Evolutionary conservation across 1,140 invertebrate genomes (phyloP), one percentile per base, ranked within the genome.

Genomic region (Cepaea nemoralis): DNA sequence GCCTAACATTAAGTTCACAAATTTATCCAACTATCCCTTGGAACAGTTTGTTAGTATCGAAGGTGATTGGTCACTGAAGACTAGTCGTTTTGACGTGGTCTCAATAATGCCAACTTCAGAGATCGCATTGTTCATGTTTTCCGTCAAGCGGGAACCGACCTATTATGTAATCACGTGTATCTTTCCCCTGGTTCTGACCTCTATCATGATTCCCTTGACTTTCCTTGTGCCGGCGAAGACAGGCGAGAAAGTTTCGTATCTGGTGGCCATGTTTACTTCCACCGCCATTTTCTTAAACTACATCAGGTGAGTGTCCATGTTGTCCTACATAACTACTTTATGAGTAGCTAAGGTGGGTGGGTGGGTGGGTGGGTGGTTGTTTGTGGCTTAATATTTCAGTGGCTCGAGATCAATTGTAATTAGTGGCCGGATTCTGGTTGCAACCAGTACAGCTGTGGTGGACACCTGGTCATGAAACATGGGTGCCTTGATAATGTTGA

Each of bases 231-330:
- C 93, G 19, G 92, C 93, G 0, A 92, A 93, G 71, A 92, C 92
- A 2, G 93, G 93, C 0, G 93, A 93, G 86, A 93, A 93, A 85
- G 91, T 94, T 31, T 92, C 92, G 12, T 91, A 93, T 24, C 97
- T 97, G 82, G 96, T 99, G 92, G 98, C 92, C 33, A 87, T 92
- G 3, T 88, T 93, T 10, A 88, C 93, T 16, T 92, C 92, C 0
- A 90, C 92, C 76, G 91, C 91, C 42, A 89, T 92, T 16, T 92
- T 92, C 83, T 22, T 82, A 67, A 80, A 66, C n/a, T 81, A 67
- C 3, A 78, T 80, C 22, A 74, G 71, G 71, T 74, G 35, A 33
- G 71, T 55, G 2, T 22, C 3, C 19, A 55, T 55, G 19, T 22
- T 55, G 22, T 55, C 42, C 16, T 16, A 10, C 16, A 45, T 45